Conservation (phyloP, 2,888 invertebrate species). For the Pharmacophagus antenor region DNA sequence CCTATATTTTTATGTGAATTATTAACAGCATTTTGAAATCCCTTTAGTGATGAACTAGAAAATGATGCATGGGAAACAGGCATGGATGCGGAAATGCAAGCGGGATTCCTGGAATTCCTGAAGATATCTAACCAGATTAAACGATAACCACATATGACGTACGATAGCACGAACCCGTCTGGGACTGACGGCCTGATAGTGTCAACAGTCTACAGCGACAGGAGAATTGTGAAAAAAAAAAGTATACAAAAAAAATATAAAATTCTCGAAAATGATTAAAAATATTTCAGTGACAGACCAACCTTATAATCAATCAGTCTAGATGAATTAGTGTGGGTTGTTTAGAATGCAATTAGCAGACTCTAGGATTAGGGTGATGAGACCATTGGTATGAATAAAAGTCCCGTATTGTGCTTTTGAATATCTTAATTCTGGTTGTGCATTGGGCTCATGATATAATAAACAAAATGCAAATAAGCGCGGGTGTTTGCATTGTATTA, state of each 20-base stretch:
- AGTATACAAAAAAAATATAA: slow-evolving; percentile 62
- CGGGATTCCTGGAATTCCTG: slow-evolving; percentile 76
- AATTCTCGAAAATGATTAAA: slow-evolving; percentile 65
- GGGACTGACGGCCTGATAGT: slow-evolving; percentile 58
- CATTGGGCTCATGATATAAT: slow-evolving; percentile 6
- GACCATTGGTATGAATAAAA: slow-evolving; percentile 6
- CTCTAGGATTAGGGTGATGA: slow-evolving; percentile 9
- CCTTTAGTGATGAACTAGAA: slow-evolving; percentile 72
- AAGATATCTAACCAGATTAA: slow-evolving; percentile 79
- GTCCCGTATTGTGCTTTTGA: slow-evolving; percentile 7
- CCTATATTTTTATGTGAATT: neutral
- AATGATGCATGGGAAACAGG: slow-evolving; percentile 77
- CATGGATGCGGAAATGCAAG: slow-evolving; percentile 78
- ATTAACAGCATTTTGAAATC: slow-evolving; percentile 21
- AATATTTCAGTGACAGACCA: slow-evolving; percentile 55
- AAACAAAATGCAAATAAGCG: slow-evolving; percentile 7
- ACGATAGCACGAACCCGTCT: slow-evolving; percentile 39
- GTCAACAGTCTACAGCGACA: slow-evolving; percentile 42
- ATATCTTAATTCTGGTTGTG: slow-evolving; percentile 11
- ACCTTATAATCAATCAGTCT: slow-evolving; percentile 42
- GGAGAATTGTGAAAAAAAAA: slow-evolving; percentile 60
- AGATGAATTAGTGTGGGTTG: slow-evolving; percentile 33
- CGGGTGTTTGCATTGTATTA: slow-evolving; percentile 6
- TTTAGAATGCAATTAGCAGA: slow-evolving; percentile 17
- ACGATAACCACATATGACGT: slow-evolving; percentile 62